Evolutionary conservation across 2,888 invertebrate species (phyloP).

Genomic region (Cetonia aurata): DNA sequence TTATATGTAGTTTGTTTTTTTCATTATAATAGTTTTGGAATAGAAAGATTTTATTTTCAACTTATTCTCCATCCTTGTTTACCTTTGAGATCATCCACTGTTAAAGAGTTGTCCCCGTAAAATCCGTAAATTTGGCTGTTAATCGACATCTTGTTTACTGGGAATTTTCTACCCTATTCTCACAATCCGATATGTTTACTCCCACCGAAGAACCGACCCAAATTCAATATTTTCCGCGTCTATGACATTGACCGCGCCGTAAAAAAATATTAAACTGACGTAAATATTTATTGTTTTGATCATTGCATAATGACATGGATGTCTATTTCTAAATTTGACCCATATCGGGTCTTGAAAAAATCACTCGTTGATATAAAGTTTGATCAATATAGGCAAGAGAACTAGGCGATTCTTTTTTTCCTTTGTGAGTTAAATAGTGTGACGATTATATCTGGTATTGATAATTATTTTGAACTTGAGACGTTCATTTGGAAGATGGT

Average conservation of each 20-base stretch:
- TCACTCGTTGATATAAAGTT: background rate
- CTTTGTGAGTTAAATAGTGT: background rate
- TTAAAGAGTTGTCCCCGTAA: no score
- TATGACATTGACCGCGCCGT: constrained; percentile 17
- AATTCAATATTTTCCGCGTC: constrained; percentile 7
- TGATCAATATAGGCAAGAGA: constrained; percentile 9
- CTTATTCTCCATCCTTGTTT: background rate
- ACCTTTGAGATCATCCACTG: constrained; percentile 1
- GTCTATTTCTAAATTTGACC: constrained; percentile 6
- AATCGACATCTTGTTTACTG: constrained; percentile 3
- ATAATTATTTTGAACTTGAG: background rate
- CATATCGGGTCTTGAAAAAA: background rate
- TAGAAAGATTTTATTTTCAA: no score
- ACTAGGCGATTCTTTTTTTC: no score
- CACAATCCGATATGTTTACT: background rate
- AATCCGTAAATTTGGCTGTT: no score
- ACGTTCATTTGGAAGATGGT: constrained; percentile 35
- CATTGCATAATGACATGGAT: background rate
- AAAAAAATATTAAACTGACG: no score
- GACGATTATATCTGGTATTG: no score
- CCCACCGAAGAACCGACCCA: constrained; percentile 17
- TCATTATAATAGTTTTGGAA: no score
- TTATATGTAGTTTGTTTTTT: no score
- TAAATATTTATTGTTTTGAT: no score
- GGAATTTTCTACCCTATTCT: constrained; percentile 1